Evolutionary conservation across 2,113 vertebrate genomes (phyloP), one percentile per base, ranked within the genome.

Genomic region (Pseudorasbora parva): DNA sequence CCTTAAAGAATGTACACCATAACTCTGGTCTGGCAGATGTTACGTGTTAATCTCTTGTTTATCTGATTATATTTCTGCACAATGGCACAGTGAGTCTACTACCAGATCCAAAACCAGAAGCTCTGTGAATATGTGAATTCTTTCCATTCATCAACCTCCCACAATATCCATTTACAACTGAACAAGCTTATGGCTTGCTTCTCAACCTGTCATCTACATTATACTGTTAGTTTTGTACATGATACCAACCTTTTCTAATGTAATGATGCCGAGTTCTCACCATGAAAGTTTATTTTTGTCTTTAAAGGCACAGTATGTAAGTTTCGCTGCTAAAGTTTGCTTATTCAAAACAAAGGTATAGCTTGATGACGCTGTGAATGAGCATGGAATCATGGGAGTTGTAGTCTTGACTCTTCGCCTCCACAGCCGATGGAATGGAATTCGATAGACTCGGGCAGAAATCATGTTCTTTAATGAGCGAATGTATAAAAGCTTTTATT

Each of bases 41-140:
- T 82, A 77, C 54, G 81, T 41, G 23, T 60, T 86, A 79, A 49
- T 49, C 57, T 75, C 68, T 56, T 68, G 57, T 80, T 83, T 51
- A 74, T 79, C 76, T 80, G 76, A 78, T 86, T 82, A 74, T 6
- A 30, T 68, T 82, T 77, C 27, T 74, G 41, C 69, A 83, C 69
- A 83, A 83, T 79, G 25, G 69, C 17, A 25, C 66, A 56, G 45
- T 37, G 25, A 23, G 10, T 8, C 59, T 81, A 68, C 80, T 74
- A 59, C 71, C 59, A 72, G 54, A 37, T 86, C 69, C 51, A n/a
- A n/a, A 62, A 30, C 54, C 66, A 23, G 15, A 37, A 27, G 21
- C 75, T 73, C 43, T 49, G 57, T 19, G n/a, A 72, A 57, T 56
- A 73, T 73, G 68, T 78, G 74, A 30, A 51, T 82, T 86, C n/a